These are phyloP conservation scores for Phalloptychus januarius DNA, from an alignment of 2,797 vertebrate species.

Conservation along the genomic window DNA sequence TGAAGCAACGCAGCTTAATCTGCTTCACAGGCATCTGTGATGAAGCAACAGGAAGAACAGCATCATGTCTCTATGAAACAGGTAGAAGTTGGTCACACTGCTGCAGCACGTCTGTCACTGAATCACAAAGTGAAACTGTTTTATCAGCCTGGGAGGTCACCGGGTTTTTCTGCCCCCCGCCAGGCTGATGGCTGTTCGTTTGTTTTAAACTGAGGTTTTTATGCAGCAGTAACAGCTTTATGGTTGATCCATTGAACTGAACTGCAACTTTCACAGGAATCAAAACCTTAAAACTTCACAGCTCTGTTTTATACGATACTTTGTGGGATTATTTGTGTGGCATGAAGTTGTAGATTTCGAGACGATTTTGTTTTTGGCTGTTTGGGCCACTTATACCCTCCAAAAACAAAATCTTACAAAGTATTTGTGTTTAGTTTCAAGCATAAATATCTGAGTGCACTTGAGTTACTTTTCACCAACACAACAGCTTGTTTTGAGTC, in stretches of 20 bases:
- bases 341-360: neutral
- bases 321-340: neutral
- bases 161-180: too few relatives aligned
- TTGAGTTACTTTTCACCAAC: too few relatives aligned
- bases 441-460: too few relatives aligned
- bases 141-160: too few relatives aligned
- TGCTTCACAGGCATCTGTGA: conserved; percentile 24
- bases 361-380: neutral
- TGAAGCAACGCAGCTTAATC: neutral
- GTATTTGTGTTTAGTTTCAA: too few relatives aligned
- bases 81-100: neutral
- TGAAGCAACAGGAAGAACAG: conserved; percentile 6
- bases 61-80: conserved; percentile 1
- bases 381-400: neutral
- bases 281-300: neutral
- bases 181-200: too few relatives aligned
- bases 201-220: too few relatives aligned
- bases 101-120: neutral
- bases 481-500: too few relatives aligned
- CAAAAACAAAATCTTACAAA: too few relatives aligned
- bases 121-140: neutral
- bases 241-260: too few relatives aligned
- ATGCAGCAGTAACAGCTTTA: too few relatives aligned
- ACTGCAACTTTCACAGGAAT: neutral
- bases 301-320: neutral